A percentile compares a stretch with the other conserved stretches of the same genome.
These are phyloP conservation scores for Cynocephalus volans DNA, from an alignment of 2,113 vertebrate species.

Conservation along the genomic window DNA sequence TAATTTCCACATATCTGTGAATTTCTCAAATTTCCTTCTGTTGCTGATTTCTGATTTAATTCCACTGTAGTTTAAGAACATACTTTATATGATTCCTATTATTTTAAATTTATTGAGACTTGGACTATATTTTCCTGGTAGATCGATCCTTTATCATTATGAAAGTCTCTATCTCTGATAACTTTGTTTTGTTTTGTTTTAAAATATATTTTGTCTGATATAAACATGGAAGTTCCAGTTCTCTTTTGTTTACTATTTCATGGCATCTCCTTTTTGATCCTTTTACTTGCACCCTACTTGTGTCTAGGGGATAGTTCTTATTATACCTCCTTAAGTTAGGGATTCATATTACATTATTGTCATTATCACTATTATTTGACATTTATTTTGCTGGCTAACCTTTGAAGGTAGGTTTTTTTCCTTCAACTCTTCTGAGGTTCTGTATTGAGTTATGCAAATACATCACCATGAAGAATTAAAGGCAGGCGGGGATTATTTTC, in stretches of 20 bases:
- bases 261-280: not conserved
- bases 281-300: conserved; percentile 21
- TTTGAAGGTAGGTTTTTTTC: not conserved
- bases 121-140: not conserved
- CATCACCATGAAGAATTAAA: not conserved
- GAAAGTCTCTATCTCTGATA: not conserved
- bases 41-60: conserved; percentile 52
- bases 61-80: not conserved
- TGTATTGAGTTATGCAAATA: not conserved
- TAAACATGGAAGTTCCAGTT: not conserved
- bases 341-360: not conserved
- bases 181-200: not conserved
- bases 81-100: not conserved
- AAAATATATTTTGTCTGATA: not conserved
- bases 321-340: not conserved
- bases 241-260: not conserved
- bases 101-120: not conserved
- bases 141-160: not conserved
- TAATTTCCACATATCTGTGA: not conserved
- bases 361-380: not conserved
- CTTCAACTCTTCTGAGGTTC: not conserved
- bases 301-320: not conserved
- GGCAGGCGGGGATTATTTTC: not conserved
- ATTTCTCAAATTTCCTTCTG: not conserved
- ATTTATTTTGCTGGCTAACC: not conserved